Evolutionary conservation across 2,888 invertebrate genomes (phyloP).

Genomic region (Scrobipalpa costella): DNA sequence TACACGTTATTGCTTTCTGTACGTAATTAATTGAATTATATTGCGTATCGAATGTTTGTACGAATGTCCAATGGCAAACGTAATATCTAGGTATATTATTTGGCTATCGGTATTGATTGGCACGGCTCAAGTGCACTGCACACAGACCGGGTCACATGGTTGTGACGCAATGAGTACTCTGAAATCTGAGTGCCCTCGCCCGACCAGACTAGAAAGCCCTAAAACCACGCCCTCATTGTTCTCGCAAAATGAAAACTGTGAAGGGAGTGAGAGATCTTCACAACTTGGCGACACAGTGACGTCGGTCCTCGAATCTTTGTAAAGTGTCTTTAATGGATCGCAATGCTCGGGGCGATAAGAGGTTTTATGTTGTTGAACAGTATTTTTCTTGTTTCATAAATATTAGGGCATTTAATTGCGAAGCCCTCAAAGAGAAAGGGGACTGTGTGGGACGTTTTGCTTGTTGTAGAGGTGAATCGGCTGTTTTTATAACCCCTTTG

Average conservation of each 20-base stretch:
- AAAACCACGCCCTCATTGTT: constrained; percentile 18
- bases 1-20: constrained; percentile 5
- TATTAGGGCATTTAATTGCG: constrained; percentile 62
- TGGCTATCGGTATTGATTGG: constrained; percentile 52
- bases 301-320: constrained; percentile 64
- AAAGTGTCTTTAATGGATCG: constrained; percentile 74
- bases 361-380: constrained; percentile 66
- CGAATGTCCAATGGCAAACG: constrained; percentile 14
- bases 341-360: constrained; percentile 64
- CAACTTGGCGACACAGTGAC: constrained; percentile 57
- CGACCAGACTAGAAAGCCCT: constrained; percentile 44
- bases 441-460: constrained; percentile 24
- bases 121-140: constrained; percentile 48
- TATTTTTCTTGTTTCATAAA: constrained; percentile 67
- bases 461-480: constrained; percentile 33
- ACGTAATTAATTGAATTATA: constrained; percentile 15
- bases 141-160: constrained; percentile 54
- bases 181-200: constrained; percentile 50
- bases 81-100: constrained; percentile 29
- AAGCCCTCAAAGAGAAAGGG: constrained; percentile 36
- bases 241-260: constrained; percentile 31
- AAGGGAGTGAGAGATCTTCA: constrained; percentile 47
- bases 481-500: constrained; percentile 19
- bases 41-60: constrained; percentile 2
- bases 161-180: constrained; percentile 50